phyloP scores from a whole-genome alignment of 2,113 vertebrate genomes.

The Addax nasomaculatus region DNA sequence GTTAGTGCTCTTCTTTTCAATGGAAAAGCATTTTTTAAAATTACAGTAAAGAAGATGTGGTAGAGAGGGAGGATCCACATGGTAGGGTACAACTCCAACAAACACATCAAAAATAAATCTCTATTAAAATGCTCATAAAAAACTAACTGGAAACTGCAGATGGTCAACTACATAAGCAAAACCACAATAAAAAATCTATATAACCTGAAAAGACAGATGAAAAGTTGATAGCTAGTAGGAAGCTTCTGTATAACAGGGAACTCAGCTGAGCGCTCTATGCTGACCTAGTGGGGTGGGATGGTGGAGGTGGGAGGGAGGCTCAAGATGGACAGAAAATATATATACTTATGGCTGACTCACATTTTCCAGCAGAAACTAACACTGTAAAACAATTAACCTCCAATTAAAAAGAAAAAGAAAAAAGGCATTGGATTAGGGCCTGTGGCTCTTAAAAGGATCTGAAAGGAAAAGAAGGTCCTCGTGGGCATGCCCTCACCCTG shows the following conservation, averaged over 20 bases:
- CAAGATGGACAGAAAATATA: neutral
- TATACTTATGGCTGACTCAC: neutral
- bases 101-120: neutral
- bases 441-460: neutral
- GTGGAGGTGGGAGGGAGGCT: neutral
- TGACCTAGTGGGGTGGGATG: neutral
- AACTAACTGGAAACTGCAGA: neutral
- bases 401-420: neutral
- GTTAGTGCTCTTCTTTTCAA: neutral
- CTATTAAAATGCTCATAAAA: neutral
- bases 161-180: neutral
- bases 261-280: neutral
- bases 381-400: neutral
- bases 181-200: neutral
- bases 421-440: neutral
- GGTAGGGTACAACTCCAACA: neutral
- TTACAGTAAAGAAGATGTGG: neutral
- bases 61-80: neutral
- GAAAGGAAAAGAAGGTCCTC: neutral
- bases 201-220: neutral
- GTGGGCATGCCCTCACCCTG: neutral
- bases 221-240: neutral
- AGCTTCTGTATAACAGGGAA: neutral
- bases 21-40: neutral
- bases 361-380: neutral